These are phyloP conservation scores for Karalla daura DNA, from an alignment of 2,797 vertebrate genomes.

Conservation along the genomic window DNA sequence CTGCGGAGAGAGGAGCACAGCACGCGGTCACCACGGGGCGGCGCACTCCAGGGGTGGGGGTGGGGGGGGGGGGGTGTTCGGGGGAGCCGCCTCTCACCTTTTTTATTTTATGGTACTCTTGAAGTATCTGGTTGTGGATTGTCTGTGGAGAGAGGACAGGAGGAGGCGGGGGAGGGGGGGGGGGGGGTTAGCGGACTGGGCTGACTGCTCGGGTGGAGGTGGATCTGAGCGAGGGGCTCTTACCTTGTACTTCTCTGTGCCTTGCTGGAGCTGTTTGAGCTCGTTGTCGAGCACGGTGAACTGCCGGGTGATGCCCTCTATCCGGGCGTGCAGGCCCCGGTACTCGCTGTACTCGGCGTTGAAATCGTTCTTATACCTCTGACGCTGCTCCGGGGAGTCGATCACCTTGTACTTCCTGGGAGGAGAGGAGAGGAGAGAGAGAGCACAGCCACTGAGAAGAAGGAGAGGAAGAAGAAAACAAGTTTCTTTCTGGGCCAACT, in stretches of 20 bases:
- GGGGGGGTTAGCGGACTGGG: no score
- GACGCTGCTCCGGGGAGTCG: constrained; percentile 92
- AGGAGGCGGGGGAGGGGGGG: not conserved
- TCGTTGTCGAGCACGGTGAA: constrained; percentile 95
- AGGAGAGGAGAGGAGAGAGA: not conserved
- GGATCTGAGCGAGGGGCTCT: not conserved
- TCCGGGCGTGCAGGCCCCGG: constrained; percentile 92
- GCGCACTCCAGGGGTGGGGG: no score
- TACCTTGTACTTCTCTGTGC: constrained; percentile 97
- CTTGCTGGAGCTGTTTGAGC: constrained; percentile 93
- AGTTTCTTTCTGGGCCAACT: no score
- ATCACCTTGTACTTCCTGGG: constrained; percentile 93
- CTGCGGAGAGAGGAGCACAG: no score
- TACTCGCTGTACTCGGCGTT: constrained; percentile 96
- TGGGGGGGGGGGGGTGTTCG: no score
- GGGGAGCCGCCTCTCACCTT: no score
- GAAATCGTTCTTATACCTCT: constrained; percentile 97
- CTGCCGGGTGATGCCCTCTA: constrained; percentile 94
- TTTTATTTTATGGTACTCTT: constrained; percentile 99
- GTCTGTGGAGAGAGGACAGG: constrained; percentile 82
- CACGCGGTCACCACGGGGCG: constrained; percentile 33
- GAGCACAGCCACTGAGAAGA: no score
- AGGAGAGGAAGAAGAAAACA: no score
- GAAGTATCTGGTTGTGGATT: constrained; percentile 97
- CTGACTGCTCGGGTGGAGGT: no score